phyloP scores from a whole-genome alignment of 2,797 vertebrate genomes.

The Crax fasciolata region DNA sequence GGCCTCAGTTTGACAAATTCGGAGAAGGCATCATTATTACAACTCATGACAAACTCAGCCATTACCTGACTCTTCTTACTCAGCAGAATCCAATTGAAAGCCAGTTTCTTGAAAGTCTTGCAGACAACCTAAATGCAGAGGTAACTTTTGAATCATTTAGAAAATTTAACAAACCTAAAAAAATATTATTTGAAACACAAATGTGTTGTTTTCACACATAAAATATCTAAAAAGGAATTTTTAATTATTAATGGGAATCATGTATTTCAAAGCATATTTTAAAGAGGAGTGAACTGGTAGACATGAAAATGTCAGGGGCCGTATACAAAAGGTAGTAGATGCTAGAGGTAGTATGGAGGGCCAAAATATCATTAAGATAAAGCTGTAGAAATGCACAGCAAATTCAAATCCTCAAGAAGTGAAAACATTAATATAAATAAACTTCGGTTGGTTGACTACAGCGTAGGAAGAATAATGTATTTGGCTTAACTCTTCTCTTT shows the following conservation, averaged over 20 bases:
- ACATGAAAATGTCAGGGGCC: neutral
- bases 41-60: conserved; percentile 96
- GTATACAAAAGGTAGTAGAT: neutral
- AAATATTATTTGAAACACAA: neutral
- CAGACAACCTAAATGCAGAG: conserved; percentile 98
- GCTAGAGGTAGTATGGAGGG: neutral
- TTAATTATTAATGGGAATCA: neutral
- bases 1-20: conserved; percentile 96
- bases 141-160: conserved; percentile 78
- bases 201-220: neutral
- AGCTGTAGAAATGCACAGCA: neutral
- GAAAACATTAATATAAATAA: neutral
- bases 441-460: neutral
- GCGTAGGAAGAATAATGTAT: neutral
- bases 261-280: neutral
- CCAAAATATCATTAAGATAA: neutral
- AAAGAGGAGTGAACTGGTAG: neutral
- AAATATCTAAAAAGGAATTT: neutral
- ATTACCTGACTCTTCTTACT: conserved; percentile 96
- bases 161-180: neutral
- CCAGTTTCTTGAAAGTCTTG: conserved; percentile 94
- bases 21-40: conserved; percentile 98
- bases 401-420: neutral
- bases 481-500: neutral
- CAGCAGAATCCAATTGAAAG: conserved; percentile 99